A percentile compares a stretch with the other conserved stretches of the same genome.
phyloP scores from a whole-genome alignment of 2,888 invertebrate genomes.

The Aricia artaxerxes region DNA sequence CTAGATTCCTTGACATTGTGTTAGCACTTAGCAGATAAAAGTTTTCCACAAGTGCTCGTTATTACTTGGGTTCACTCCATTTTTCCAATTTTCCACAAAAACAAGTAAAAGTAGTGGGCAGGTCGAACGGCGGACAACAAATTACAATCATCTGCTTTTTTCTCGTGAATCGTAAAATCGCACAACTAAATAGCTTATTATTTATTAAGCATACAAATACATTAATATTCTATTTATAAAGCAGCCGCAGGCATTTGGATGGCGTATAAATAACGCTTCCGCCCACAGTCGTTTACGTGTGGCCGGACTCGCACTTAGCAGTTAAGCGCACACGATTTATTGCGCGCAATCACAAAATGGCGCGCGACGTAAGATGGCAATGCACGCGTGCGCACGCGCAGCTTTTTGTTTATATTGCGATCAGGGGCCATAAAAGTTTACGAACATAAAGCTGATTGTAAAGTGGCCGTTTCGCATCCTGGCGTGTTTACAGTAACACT shows the following conservation, averaged over 20 bases:
- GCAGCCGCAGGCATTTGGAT: slow-evolving; percentile 29
- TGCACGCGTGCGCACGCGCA: slow-evolving; percentile 51
- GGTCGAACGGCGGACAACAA: neutral
- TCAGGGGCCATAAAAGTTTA: neutral
- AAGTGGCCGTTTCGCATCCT: neutral
- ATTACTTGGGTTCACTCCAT: too few relatives aligned
- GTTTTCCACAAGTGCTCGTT: too few relatives aligned
- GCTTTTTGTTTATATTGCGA: slow-evolving; percentile 21
- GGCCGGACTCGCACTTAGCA: slow-evolving; percentile 47
- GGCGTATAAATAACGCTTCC: slow-evolving; percentile 51
- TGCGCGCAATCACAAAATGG: slow-evolving; percentile 57
- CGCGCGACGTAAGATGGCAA: slow-evolving; percentile 52
- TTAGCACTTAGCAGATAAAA: too few relatives aligned
- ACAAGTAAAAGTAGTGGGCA: neutral
- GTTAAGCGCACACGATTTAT: slow-evolving; percentile 51
- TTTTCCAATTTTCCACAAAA: too few relatives aligned
- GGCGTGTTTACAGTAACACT: neutral
- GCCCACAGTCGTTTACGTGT: slow-evolving; percentile 57
- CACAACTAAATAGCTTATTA: neutral
- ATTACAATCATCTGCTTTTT: neutral
- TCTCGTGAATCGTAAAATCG: neutral
- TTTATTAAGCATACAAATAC: neutral
- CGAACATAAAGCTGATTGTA: neutral
- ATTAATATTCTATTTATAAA: slow-evolving; percentile 31
- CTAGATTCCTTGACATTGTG: too few relatives aligned